These are phyloP conservation scores for Eutolmus rufibarbis DNA, from an alignment of 2,888 invertebrate genomes.

Conservation along the genomic window DNA sequence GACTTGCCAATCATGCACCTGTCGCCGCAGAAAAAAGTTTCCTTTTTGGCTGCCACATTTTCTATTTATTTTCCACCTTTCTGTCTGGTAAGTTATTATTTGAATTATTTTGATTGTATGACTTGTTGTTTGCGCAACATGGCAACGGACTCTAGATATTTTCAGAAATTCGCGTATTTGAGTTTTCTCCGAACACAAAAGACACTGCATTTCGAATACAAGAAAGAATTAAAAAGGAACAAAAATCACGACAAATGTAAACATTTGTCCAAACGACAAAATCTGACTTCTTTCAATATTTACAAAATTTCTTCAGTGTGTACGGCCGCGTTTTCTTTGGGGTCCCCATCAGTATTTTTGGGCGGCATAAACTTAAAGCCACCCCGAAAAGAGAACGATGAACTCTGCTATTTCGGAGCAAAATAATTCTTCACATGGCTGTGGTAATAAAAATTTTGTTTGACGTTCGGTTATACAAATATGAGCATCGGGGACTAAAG, in stretches of 20 bases:
- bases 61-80: conserved; percentile 15
- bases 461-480: background rate
- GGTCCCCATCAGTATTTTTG: background rate
- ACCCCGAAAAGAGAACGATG: background rate
- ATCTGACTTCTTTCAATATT: background rate
- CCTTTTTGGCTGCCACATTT: background rate
- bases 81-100: background rate
- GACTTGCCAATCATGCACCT: background rate
- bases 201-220: background rate
- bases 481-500: background rate
- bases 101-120: background rate
- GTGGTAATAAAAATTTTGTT: background rate
- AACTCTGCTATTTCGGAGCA: background rate
- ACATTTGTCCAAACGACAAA: background rate
- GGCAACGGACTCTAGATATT: background rate
- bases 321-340: background rate
- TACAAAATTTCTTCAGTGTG: background rate
- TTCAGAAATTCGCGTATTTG: background rate
- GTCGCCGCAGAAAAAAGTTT: background rate
- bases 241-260: background rate
- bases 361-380: background rate
- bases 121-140: background rate
- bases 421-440: conserved; percentile 3
- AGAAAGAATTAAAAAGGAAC: background rate
- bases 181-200: background rate